A percentile compares a stretch with the other conserved stretches of the same genome.
These are phyloP conservation scores for Pammene fasciana DNA, from an alignment of 2,888 invertebrate genomes.

Conservation along the genomic window DNA sequence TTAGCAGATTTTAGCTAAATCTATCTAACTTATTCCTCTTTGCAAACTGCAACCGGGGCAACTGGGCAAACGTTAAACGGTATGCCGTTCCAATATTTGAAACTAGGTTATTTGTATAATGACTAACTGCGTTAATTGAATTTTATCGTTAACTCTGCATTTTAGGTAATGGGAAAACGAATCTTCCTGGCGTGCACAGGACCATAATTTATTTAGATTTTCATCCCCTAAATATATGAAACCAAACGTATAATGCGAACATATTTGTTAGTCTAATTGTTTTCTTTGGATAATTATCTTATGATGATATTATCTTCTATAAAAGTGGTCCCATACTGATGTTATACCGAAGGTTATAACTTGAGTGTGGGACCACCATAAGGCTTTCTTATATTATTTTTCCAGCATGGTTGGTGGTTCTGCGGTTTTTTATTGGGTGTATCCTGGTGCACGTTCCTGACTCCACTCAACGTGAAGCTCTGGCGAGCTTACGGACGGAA, in stretches of 20 bases:
- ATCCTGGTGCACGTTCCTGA: constrained; percentile 84
- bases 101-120: neutral
- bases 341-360: no score
- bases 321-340: no score
- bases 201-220: no score
- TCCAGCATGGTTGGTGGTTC: constrained; percentile 88
- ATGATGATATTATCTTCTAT: no score
- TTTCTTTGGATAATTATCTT: no score
- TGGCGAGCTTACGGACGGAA: constrained; percentile 75
- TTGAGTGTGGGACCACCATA: no score
- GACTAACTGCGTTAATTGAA: neutral
- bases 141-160: neutral
- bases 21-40: constrained; percentile 10
- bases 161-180: no score
- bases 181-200: no score
- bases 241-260: no score
- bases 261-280: no score
- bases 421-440: constrained; percentile 82
- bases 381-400: constrained; percentile 33
- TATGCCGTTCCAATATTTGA: constrained; percentile 9
- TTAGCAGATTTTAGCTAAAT: constrained; percentile 14
- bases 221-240: no score
- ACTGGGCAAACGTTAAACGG: constrained; percentile 6
- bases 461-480: constrained; percentile 85
- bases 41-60: constrained; percentile 5